Base-by-base conservation (phyloP, 2,113 vertebrate species). In the Silurus glanis region DNA sequence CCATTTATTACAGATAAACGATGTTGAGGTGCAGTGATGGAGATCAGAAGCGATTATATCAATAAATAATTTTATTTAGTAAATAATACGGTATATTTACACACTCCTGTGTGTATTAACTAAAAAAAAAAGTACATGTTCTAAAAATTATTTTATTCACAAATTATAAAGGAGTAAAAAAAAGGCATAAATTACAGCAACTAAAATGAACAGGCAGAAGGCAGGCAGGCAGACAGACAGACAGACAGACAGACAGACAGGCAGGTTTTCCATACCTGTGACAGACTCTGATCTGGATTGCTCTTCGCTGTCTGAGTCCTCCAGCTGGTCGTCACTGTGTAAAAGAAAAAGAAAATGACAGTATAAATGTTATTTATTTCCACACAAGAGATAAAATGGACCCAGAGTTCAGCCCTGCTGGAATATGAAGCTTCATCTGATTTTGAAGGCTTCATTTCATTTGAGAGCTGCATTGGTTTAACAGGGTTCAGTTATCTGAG, bases 241-340 rank as follows among this genome's bases (percentile, higher is more conserved):
- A 37, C 37, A 37, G 37, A 37, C 37, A 37, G 37, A 37, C 37
- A 37, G 37, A 37, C 37, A 3, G 37, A 37, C 37, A 37, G 37
- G 3, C 37, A 37, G 37, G n/a, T n/a, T 55, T 8, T 9, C 9
- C 1, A 45, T 82, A 99, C 98, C 98, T 88, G 97, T 97, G 84
- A 98, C 95, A 64, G 97, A 99, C 94, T 99, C 98, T 0, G 98
- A 98, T 94, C 97, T 96, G 94, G 98, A 99, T 96, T 97, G 98
- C 86, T 99, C 98, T 93, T 99, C 98, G 83, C 97, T 99, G 93
- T 99, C 98, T 72, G 98, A 99, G 94, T 99, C 98, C 91, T 99
- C 98, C 92, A 99, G 90, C 88, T 99, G 95, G 91, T 99, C 98
- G 93, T 99, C 98, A 91, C 98, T 99, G 90, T 55, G 82, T 49